Percentiles rank a stretch among this genome's conserved stretches.
Evolutionary conservation across 2,888 invertebrate genomes (phyloP).

Genomic region (Clostera curtula): DNA sequence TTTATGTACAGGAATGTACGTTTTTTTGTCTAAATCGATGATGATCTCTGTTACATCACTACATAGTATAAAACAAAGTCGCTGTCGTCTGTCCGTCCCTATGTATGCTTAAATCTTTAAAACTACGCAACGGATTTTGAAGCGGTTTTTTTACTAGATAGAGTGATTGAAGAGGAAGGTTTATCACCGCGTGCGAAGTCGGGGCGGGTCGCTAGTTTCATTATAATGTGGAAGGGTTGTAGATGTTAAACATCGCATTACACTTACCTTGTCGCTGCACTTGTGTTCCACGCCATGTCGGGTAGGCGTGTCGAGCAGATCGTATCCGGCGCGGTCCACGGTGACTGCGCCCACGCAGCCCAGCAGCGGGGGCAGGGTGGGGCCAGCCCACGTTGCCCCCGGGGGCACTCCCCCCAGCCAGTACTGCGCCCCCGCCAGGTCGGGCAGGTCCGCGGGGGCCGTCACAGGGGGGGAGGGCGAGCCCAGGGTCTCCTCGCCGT

Average conservation of each 20-base stretch:
- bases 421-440: slow-evolving; percentile 79
- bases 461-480: slow-evolving; percentile 79
- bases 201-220: too few relatives aligned
- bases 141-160: too few relatives aligned
- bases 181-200: too few relatives aligned
- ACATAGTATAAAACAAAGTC: too few relatives aligned
- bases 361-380: slow-evolving; percentile 72
- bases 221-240: too few relatives aligned
- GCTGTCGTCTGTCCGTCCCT: too few relatives aligned
- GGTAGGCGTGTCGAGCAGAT: slow-evolving; percentile 80
- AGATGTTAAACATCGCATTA: neutral
- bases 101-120: too few relatives aligned
- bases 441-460: slow-evolving; percentile 76
- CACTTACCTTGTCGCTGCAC: slow-evolving; percentile 79
- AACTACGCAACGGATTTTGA: too few relatives aligned
- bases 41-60: too few relatives aligned
- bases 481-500: slow-evolving; percentile 79
- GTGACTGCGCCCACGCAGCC: slow-evolving; percentile 89
- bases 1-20: too few relatives aligned
- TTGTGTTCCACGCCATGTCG: slow-evolving; percentile 83
- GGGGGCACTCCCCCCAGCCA: slow-evolving; percentile 92
- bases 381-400: slow-evolving; percentile 38
- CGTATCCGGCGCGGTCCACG: slow-evolving; percentile 81
- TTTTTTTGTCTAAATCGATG: too few relatives aligned
- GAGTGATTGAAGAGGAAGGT: too few relatives aligned